A percentile compares a stretch with the other conserved stretches of the same genome.
Evolutionary conservation across 2,888 invertebrate genomes (phyloP).

Genomic region (Yponomeuta cagnagella): DNA sequence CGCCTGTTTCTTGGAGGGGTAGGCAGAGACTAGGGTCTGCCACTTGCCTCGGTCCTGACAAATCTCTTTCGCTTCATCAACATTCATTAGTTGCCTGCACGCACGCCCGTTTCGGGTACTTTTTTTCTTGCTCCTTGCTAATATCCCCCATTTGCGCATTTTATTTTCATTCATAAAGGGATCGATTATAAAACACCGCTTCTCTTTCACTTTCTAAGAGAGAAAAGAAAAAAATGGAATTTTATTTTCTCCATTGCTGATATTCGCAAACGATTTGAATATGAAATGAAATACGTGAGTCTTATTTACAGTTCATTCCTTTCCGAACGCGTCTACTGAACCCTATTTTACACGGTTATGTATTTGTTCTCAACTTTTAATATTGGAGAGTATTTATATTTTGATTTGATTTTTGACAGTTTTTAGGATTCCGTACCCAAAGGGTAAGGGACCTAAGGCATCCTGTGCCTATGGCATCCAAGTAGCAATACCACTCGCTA

Average conservation of each 20-base stretch:
- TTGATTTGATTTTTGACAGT: background rate
- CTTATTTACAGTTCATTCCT: background rate
- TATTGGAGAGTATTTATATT: background rate
- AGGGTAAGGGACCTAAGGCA: no score
- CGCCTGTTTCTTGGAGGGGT: no score
- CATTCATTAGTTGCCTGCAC: no score
- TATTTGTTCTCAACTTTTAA: background rate
- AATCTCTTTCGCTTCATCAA: no score
- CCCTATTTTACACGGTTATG: background rate
- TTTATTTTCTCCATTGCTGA: conserved; percentile 1
- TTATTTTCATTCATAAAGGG: background rate
- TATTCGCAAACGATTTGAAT: background rate
- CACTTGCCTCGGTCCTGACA: no score
- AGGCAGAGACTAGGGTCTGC: no score
- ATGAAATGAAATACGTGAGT: conserved; percentile 3
- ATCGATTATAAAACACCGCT: background rate
- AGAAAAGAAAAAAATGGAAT: background rate
- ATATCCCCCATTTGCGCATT: no score
- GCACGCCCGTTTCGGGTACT: no score
- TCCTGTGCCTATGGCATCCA: no score
- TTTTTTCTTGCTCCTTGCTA: no score
- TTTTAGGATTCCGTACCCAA: no score
- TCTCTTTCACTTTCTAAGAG: background rate
- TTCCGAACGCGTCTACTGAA: background rate
- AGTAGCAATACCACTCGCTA: no score